phyloP scores from a whole-genome alignment of 2,113 vertebrate genomes.

The Peromyscus polionotus region DNA sequence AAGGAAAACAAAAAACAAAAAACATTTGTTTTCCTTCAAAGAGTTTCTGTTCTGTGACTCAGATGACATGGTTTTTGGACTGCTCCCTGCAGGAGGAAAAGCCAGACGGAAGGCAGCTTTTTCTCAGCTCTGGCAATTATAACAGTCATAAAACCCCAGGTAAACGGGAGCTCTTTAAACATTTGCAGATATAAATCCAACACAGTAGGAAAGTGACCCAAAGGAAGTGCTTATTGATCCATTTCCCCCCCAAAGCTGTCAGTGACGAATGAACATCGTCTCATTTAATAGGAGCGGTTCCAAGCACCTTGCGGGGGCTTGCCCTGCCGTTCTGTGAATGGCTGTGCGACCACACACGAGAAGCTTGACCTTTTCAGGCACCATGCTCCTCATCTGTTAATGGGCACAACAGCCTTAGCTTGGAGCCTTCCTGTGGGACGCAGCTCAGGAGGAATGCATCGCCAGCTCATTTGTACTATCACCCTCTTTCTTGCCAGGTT shows the following conservation, averaged over 20 bases:
- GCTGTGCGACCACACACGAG: constrained; percentile 34
- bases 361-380: constrained; percentile 61
- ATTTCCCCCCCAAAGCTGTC: constrained; percentile 77
- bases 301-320: constrained; percentile 67
- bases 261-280: constrained; percentile 81
- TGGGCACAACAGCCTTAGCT: constrained; percentile 1
- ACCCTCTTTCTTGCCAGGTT: constrained; percentile 57
- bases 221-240: constrained; percentile 78
- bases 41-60: constrained; percentile 81
- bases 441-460: not conserved
- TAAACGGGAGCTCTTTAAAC: constrained; percentile 83
- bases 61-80: constrained; percentile 73
- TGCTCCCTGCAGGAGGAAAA: constrained; percentile 81
- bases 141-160: constrained; percentile 83
- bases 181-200: constrained; percentile 84
- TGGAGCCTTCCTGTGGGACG: not conserved
- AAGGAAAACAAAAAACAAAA: constrained; percentile 40
- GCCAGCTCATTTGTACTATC: not conserved
- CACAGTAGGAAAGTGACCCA: constrained; percentile 77
- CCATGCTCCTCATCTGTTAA: constrained; percentile 37
- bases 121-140: constrained; percentile 80
- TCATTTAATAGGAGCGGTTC: constrained; percentile 76
- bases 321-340: constrained; percentile 57
- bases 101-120: constrained; percentile 78
- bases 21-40: constrained; percentile 78